Conservation (phyloP, 2,113 vertebrate species). For the Vombatus ursinus region DNA sequence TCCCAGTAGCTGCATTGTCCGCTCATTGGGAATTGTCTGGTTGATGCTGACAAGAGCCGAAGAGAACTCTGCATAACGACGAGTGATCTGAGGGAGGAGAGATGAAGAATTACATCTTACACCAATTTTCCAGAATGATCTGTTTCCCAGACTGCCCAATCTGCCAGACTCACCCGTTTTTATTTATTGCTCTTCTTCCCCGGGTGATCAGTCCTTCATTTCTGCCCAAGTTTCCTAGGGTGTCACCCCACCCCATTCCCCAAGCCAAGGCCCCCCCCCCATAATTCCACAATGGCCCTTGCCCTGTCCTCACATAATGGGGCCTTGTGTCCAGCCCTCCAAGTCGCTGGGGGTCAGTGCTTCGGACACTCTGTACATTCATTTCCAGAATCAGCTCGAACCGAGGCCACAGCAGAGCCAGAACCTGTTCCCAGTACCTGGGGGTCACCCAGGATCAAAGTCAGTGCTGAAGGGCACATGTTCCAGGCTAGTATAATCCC, state of each 20-base stretch:
- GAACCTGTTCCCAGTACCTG: slow-evolving; percentile 94
- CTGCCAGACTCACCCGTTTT: background rate
- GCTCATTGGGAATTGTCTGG: slow-evolving; percentile 93
- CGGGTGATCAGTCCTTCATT: too few relatives aligned
- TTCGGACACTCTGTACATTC: slow-evolving; percentile 94
- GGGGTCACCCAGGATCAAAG: slow-evolving; percentile 31
- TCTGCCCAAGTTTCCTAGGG: too few relatives aligned
- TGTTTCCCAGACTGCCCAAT: background rate
- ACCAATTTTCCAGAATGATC: background rate
- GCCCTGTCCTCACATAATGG: slow-evolving; percentile 86
- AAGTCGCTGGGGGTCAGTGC: slow-evolving; percentile 93
- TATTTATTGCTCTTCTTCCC: background rate
- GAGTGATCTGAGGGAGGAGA: slow-evolving; percentile 87
- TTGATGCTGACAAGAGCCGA: slow-evolving; percentile 96
- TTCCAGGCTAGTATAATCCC: background rate
- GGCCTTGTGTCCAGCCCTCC: slow-evolving; percentile 93
- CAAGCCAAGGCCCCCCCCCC: background rate
- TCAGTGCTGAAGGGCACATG: background rate
- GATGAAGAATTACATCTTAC: background rate
- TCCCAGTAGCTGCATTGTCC: slow-evolving; percentile 88
- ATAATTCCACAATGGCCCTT: background rate
- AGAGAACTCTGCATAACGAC: slow-evolving; percentile 93
- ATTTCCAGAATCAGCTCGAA: slow-evolving; percentile 94
- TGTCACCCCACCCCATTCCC: background rate
- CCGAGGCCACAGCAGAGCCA: slow-evolving; percentile 93